Evolutionary conservation across 2,888 invertebrate genomes (phyloP).

Genomic region (Catocala fraxini): DNA sequence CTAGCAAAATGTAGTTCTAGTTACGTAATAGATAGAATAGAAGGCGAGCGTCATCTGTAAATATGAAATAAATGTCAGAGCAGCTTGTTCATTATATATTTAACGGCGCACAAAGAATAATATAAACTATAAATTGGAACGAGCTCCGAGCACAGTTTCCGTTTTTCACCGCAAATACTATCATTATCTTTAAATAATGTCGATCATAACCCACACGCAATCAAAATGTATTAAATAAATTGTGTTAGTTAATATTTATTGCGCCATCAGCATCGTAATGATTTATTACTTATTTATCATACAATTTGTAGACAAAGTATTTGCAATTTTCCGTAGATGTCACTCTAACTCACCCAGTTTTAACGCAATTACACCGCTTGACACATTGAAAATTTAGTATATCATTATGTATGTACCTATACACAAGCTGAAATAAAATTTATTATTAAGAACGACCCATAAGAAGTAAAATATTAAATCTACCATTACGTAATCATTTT

Average conservation of each 20-base stretch:
- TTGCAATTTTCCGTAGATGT: constrained; percentile 32
- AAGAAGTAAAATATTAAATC: constrained; percentile 8
- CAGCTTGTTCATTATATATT: too few relatives aligned
- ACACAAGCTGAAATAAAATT: too few relatives aligned
- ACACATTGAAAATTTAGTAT: too few relatives aligned
- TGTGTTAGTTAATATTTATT: constrained; percentile 1
- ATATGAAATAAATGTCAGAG: too few relatives aligned
- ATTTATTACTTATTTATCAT: not conserved
- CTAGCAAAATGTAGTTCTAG: too few relatives aligned
- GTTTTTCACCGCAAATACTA: constrained; percentile 7
- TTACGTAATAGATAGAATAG: too few relatives aligned
- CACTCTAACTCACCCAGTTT: constrained; percentile 12
- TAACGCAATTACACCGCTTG: too few relatives aligned
- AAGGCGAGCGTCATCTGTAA: not conserved
- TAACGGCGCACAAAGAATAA: too few relatives aligned
- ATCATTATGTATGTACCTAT: too few relatives aligned
- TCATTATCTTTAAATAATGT: constrained; percentile 10
- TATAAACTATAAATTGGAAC: not conserved
- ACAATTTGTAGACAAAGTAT: constrained; percentile 23
- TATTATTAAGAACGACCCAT: not conserved
- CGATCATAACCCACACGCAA: constrained; percentile 2
- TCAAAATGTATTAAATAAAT: constrained; percentile 17
- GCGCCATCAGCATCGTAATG: constrained; percentile 9
- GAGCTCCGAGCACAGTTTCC: not conserved
- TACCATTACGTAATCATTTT: not conserved